Conservation (phyloP, 2,888 invertebrate species). For the Drosophila mimica region DNA sequence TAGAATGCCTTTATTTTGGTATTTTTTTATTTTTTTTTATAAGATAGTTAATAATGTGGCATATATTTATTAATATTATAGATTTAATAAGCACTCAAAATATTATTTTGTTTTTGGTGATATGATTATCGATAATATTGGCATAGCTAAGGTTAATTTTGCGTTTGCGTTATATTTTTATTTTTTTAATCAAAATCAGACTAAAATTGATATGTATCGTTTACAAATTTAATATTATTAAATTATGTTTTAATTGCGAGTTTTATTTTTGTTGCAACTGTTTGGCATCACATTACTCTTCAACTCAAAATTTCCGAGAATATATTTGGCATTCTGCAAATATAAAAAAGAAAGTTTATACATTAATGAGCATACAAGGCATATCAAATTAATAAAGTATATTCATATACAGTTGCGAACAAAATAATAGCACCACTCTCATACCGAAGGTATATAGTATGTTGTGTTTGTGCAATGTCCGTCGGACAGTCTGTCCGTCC, state of each 20-base stretch:
- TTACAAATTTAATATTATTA: slow-evolving; percentile 46
- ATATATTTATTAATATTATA: background rate
- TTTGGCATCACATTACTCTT: slow-evolving; percentile 2
- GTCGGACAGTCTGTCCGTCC: no score
- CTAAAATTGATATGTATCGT: slow-evolving; percentile 77
- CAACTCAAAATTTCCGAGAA: background rate
- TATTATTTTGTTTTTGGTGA: slow-evolving; percentile 23
- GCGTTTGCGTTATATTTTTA: background rate
- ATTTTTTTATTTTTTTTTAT: background rate
- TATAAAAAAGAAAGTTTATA: slow-evolving; percentile 3
- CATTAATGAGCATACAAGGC: background rate
- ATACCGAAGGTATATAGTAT: no score
- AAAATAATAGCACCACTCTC: background rate
- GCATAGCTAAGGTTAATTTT: slow-evolving; percentile 14
- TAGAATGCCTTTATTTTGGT: slow-evolving; percentile 14
- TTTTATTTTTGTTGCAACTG: background rate
- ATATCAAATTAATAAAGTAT: background rate
- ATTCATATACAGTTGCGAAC: background rate
- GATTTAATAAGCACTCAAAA: slow-evolving; percentile 13
- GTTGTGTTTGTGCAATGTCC: no score
- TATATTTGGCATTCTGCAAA: slow-evolving; percentile 34
- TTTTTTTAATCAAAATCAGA: slow-evolving; percentile 61
- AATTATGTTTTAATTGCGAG: slow-evolving; percentile 33
- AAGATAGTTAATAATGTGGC: background rate
- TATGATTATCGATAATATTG: slow-evolving; percentile 46